These are phyloP conservation scores for Miichthys miiuy DNA, from an alignment of 2,797 vertebrate genomes.

Conservation along the genomic window DNA sequence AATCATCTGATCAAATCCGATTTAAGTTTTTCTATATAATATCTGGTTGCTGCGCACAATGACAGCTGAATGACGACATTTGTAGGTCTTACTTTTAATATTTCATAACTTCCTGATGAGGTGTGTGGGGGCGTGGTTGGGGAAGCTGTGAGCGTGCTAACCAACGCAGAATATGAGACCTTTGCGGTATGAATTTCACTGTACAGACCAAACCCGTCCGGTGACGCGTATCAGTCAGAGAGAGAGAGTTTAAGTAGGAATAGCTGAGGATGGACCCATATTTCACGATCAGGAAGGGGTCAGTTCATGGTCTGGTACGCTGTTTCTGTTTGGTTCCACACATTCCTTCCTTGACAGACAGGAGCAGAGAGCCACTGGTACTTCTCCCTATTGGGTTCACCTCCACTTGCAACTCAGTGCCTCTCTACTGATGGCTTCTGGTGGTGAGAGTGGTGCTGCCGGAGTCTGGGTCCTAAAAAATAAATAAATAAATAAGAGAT, in stretches of 20 bases:
- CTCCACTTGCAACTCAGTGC: slow-evolving; percentile 80
- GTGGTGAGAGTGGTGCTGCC: slow-evolving; percentile 89
- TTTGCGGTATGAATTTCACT: slow-evolving; percentile 63
- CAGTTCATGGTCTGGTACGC: slow-evolving; percentile 77
- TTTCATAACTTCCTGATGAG: slow-evolving; percentile 48
- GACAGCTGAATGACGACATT: slow-evolving; percentile 26
- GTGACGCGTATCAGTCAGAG: slow-evolving; percentile 52
- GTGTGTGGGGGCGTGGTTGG: slow-evolving; percentile 14
- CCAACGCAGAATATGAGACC: slow-evolving; percentile 54
- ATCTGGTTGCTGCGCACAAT: slow-evolving; percentile 13
- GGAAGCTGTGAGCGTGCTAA: slow-evolving; percentile 46
- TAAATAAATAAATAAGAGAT: slow-evolving; percentile 35
- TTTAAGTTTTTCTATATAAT: slow-evolving; percentile 13
- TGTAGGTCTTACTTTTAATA: slow-evolving; percentile 23
- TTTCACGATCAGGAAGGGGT: slow-evolving; percentile 62
- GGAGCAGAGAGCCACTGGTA: slow-evolving; percentile 68
- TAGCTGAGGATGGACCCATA: slow-evolving; percentile 62
- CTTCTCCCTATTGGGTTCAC: slow-evolving; percentile 61
- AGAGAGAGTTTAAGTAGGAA: slow-evolving; percentile 55
- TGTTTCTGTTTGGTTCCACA: slow-evolving; percentile 77
- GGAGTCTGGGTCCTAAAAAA: slow-evolving; percentile 87
- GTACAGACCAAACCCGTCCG: slow-evolving; percentile 60
- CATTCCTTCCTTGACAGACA: slow-evolving; percentile 74
- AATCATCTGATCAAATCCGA: slow-evolving; percentile 15
- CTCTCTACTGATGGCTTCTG: slow-evolving; percentile 89